phyloP scores from a whole-genome alignment of 2,888 invertebrate species.

The Chrysolina haemoptera region DNA sequence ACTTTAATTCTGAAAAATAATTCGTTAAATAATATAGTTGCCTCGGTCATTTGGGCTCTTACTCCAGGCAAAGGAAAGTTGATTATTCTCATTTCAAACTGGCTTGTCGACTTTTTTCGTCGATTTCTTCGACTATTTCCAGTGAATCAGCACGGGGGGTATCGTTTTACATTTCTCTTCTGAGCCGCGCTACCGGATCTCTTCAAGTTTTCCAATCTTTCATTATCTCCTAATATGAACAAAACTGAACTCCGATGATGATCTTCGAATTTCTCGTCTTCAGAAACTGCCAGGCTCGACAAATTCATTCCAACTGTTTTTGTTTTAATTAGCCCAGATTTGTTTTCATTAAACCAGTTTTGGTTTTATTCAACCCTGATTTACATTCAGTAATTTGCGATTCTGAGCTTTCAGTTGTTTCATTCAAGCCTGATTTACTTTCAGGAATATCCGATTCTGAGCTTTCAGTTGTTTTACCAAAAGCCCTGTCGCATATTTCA shows the following conservation, averaged over 20 bases:
- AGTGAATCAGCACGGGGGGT: not conserved
- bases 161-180: slow-evolving; percentile 10
- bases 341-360: not conserved
- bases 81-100: slow-evolving; percentile 34
- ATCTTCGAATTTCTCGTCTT: slow-evolving; percentile 30
- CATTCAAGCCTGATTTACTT: slow-evolving; percentile 4
- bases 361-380: slow-evolving; percentile 16
- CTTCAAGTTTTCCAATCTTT: slow-evolving; percentile 78
- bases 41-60: slow-evolving; percentile 14
- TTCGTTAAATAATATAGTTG: not conserved
- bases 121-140: slow-evolving; percentile 3
- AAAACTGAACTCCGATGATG: slow-evolving; percentile 71
- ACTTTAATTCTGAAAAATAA: slow-evolving; percentile 44
- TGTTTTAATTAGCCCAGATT: slow-evolving; percentile 17
- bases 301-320: slow-evolving; percentile 30
- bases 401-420: slow-evolving; percentile 10
- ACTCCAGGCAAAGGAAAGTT: slow-evolving; percentile 46
- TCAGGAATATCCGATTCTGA: not conserved
- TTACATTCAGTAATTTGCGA: not conserved
- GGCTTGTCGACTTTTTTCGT: slow-evolving; percentile 6
- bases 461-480: slow-evolving; percentile 11
- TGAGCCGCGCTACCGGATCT: slow-evolving; percentile 47
- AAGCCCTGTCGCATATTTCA: slow-evolving; percentile 31
- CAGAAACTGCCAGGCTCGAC: slow-evolving; percentile 27
- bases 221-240: slow-evolving; percentile 82